Evolutionary conservation across 2,113 vertebrate genomes (phyloP).

Genomic region (Rhadina sibilatrix): DNA sequence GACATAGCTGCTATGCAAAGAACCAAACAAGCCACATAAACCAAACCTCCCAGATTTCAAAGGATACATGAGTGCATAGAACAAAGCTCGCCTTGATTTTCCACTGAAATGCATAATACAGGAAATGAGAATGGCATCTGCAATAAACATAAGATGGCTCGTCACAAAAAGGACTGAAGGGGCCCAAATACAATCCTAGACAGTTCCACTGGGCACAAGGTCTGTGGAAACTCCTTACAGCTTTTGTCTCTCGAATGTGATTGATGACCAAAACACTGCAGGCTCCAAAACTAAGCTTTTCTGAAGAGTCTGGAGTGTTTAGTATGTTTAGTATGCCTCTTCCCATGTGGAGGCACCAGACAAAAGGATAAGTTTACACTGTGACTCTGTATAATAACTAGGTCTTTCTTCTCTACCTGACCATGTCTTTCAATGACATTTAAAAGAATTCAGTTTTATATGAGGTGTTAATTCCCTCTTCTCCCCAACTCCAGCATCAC

Average conservation of each 20-base stretch:
- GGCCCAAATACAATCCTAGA: neutral
- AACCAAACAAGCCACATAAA: neutral
- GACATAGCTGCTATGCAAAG: neutral
- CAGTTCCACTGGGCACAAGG: neutral
- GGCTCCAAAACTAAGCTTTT: neutral
- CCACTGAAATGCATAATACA: slow-evolving; percentile 84
- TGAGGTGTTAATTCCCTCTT: neutral
- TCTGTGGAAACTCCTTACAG: neutral
- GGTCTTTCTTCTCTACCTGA: neutral
- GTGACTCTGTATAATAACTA: neutral
- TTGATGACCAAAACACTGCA: neutral
- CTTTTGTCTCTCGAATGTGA: neutral
- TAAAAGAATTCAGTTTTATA: neutral
- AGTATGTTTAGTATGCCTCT: neutral
- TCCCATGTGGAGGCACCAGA: neutral
- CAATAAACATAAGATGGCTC: neutral
- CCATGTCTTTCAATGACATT: neutral
- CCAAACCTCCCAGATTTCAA: neutral
- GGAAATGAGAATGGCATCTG: slow-evolving; percentile 86
- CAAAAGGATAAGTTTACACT: neutral
- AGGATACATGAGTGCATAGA: slow-evolving; percentile 86
- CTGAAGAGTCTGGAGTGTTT: neutral
- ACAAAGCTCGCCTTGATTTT: slow-evolving; percentile 71
- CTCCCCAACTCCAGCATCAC: neutral
- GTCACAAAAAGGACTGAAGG: neutral